Conservation (phyloP, 2,888 invertebrate species). For the Cryptus viduatorius region DNA sequence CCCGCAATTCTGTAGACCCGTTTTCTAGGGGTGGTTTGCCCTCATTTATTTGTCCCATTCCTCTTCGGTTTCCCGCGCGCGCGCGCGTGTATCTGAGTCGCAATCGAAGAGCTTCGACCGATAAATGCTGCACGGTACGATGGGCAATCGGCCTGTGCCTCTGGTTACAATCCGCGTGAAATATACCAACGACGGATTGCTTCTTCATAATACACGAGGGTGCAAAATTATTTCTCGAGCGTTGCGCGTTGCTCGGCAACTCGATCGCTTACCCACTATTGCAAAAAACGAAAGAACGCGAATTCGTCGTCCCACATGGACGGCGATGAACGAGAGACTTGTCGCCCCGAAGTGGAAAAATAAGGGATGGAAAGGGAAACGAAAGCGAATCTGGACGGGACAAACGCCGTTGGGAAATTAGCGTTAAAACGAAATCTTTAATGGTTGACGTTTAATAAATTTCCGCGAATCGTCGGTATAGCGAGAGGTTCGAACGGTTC, state of each 20-base stretch:
- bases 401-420: constrained; percentile 74
- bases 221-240: constrained; percentile 52
- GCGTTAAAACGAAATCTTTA: constrained; percentile 74
- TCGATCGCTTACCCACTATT: background rate
- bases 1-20: constrained; percentile 50
- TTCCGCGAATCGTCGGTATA: constrained; percentile 66
- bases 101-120: constrained; percentile 15
- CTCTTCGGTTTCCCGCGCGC: constrained; percentile 17
- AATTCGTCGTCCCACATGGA: constrained; percentile 15
- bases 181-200: constrained; percentile 40
- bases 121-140: constrained; percentile 33
- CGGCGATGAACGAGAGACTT: background rate
- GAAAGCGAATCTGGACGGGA: constrained; percentile 47
- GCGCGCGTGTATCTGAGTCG: constrained; percentile 1
- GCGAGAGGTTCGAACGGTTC: constrained; percentile 37
- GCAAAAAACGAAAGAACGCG: background rate
- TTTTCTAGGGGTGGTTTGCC: constrained; percentile 41
- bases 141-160: constrained; percentile 12
- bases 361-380: background rate
- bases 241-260: background rate
- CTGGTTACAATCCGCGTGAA: constrained; percentile 45
- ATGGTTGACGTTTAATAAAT: constrained; percentile 75
- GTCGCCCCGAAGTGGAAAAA: background rate
- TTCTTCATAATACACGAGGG: constrained; percentile 60
- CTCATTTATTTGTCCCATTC: constrained; percentile 35